Percentiles rank a stretch among this genome's conserved stretches.
These are phyloP conservation scores for Onthophagus taurus DNA, from an alignment of 1,140 invertebrate genomes.

Conservation along the genomic window DNA sequence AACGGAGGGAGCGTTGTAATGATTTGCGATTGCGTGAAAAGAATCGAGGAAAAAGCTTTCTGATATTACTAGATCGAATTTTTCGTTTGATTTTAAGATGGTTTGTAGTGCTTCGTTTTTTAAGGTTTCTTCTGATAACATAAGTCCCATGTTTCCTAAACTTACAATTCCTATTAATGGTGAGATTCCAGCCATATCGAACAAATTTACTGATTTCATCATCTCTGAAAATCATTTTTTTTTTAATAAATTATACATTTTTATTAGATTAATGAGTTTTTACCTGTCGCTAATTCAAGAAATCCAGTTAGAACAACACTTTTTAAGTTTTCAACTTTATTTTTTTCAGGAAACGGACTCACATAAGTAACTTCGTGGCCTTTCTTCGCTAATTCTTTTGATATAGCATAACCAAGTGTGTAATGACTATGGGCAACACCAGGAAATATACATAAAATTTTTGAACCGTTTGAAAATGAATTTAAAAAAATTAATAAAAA, in stretches of 20 bases:
- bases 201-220: background rate
- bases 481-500: too few relatives aligned
- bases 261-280: background rate
- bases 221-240: background rate
- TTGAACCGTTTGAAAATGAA: background rate
- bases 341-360: background rate
- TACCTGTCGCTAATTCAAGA: background rate
- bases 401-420: background rate
- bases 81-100: constrained; percentile 26
- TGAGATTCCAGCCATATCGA: background rate
- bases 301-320: background rate
- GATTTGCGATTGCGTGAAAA: constrained; percentile 48
- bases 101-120: constrained; percentile 18
- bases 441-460: constrained; percentile 4
- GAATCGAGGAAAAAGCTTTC: constrained; percentile 61
- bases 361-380: constrained; percentile 3
- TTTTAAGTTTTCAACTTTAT: background rate
- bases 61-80: constrained; percentile 54
- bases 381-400: background rate
- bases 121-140: constrained; percentile 9
- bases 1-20: constrained; percentile 52
- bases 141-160: background rate
- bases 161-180: background rate
- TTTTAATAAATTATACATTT: background rate
- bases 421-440: background rate